phyloP scores from a whole-genome alignment of 2,888 invertebrate genomes.

The Orthosia cruda region DNA sequence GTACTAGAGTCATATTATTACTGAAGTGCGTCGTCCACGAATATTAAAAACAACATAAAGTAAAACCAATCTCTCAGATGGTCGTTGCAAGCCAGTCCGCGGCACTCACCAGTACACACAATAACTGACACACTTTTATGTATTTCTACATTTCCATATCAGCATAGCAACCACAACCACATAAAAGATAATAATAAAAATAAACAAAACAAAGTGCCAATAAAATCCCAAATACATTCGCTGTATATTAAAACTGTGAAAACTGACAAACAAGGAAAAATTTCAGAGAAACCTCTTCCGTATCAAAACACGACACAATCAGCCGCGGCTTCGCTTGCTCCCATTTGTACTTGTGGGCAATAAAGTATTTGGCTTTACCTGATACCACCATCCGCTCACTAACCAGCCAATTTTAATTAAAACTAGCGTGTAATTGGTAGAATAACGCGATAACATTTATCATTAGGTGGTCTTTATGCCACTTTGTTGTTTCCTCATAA shows the following conservation, averaged over 20 bases:
- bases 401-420: constrained; percentile 62
- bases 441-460: constrained; percentile 50
- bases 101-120: constrained; percentile 42
- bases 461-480: constrained; percentile 48
- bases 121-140: constrained; percentile 55
- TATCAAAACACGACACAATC: constrained; percentile 61
- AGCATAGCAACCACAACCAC: constrained; percentile 38
- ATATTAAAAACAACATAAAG: constrained; percentile 61
- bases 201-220: constrained; percentile 64
- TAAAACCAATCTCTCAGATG: constrained; percentile 47
- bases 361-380: constrained; percentile 62
- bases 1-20: constrained; percentile 23
- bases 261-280: constrained; percentile 72
- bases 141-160: constrained; percentile 60
- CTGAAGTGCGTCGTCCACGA: constrained; percentile 26
- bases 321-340: constrained; percentile 26
- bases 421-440: constrained; percentile 62
- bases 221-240: constrained; percentile 62
- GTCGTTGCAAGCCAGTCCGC: constrained; percentile 1
- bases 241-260: constrained; percentile 59
- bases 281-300: constrained; percentile 68
- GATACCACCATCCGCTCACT: constrained; percentile 60
- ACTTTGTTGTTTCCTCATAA: constrained; percentile 53
- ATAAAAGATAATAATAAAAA: constrained; percentile 66
- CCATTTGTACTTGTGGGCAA: constrained; percentile 51